Evolutionary conservation across 2,113 vertebrate species (phyloP).

Genomic region (Clarias gariepinus): DNA sequence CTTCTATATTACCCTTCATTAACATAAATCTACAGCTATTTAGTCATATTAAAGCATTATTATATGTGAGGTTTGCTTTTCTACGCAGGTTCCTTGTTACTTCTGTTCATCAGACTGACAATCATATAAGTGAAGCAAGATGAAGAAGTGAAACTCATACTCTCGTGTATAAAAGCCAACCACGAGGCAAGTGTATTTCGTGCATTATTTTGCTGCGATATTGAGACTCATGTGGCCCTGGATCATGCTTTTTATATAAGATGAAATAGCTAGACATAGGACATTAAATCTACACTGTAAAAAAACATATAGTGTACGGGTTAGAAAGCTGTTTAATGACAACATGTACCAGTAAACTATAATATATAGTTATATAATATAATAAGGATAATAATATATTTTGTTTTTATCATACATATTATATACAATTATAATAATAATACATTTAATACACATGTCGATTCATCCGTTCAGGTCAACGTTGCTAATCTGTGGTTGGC

Average conservation of each 20-base stretch:
- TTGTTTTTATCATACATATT: no score
- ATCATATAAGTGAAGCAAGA: slow-evolving; percentile 9
- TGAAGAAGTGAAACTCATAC: slow-evolving; percentile 36
- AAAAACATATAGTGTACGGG: background rate
- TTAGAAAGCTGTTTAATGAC: background rate
- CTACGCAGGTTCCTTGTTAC: background rate
- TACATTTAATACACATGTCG: no score
- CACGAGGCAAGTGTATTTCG: background rate
- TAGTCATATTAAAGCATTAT: background rate
- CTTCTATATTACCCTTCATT: background rate
- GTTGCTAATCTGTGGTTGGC: no score
- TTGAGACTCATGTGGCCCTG: background rate
- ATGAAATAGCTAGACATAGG: background rate
- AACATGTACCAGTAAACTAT: background rate
- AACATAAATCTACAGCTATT: background rate
- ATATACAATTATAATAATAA: no score
- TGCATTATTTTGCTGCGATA: background rate
- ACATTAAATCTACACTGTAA: background rate
- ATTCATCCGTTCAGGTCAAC: no score
- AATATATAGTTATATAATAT: background rate
- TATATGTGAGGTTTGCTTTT: slow-evolving; percentile 26
- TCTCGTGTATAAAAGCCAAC: background rate
- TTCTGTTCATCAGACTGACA: background rate
- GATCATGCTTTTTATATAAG: background rate
- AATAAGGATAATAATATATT: no score